A percentile compares a stretch with the other conserved stretches of the same genome.
Evolutionary conservation across 2,888 invertebrate genomes (phyloP).

Genomic region (Hemaris fuciformis): DNA sequence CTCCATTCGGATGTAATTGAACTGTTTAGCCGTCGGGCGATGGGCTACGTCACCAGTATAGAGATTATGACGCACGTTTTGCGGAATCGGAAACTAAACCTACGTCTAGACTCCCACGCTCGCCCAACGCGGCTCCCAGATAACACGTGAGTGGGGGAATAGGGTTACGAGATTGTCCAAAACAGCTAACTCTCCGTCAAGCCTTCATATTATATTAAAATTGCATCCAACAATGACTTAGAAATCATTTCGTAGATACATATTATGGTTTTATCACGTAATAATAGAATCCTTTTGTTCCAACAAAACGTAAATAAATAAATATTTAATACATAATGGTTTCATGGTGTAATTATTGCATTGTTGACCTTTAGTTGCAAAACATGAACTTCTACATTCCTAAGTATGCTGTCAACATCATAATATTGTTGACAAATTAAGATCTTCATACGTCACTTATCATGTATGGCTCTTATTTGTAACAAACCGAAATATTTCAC

Average conservation of each 20-base stretch:
- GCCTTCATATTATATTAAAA: slow-evolving; percentile 26
- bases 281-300: too few species aligned
- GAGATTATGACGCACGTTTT: slow-evolving; percentile 59
- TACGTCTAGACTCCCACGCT: slow-evolving; percentile 52
- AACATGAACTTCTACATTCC: neutral
- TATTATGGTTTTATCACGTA: too few species aligned
- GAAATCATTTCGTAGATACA: too few species aligned
- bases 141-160: slow-evolving; percentile 42
- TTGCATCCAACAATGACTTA: too few species aligned
- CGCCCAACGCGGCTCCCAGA: slow-evolving; percentile 22
- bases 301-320: too few species aligned
- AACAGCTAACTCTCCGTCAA: slow-evolving; percentile 26
- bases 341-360: too few species aligned
- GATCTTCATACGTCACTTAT: neutral
- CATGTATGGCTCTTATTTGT: neutral
- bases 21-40: slow-evolving; percentile 33
- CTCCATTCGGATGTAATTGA: slow-evolving; percentile 9
- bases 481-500: neutral
- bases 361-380: too few species aligned
- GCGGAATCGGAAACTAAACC: slow-evolving; percentile 51
- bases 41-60: slow-evolving; percentile 41
- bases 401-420: neutral
- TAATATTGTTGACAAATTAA: too few species aligned
- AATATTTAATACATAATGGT: too few species aligned
- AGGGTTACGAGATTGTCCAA: slow-evolving; percentile 47